Evolutionary conservation across 2,113 vertebrate species (phyloP), one percentile per base, ranked within the genome.

Genomic region (Buteo buteo): DNA sequence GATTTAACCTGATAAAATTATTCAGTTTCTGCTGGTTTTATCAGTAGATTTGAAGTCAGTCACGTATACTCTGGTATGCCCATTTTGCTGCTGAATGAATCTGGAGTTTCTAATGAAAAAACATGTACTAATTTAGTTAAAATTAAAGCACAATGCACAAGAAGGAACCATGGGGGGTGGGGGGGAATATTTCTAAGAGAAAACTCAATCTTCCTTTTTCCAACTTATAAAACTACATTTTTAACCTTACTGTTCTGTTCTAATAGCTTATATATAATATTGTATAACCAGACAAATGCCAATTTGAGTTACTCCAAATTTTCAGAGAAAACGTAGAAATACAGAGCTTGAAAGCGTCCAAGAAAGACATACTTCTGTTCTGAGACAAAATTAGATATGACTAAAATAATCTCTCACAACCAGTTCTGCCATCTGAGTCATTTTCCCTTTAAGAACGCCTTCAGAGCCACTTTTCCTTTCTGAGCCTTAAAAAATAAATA

Each of bases 331-430:
- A 83, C 25, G 72, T 10, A 81, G 65, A 82, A 89, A 89, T 44
- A 74, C 4, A 64, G 55, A 32, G 4, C 24, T 81, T 86, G n/a
- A 73, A 86, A 21, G 13, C 55, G 84, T 84, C 7, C 1, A 89
- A 62, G 67, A 88, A 54, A 78, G 38, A 36, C 26, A 82, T 26
- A 66, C 18, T 81, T 73, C 59, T 86, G n/a, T 70, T 94, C 80
- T 15, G 6, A 92, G 47, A 86, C 47, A 92, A 49, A 96, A 94
- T 92, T 92, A 93, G 80, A 81, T 67, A 62, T 38, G 15, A 70
- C 80, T 66, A 74, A 92, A 88, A 88, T 88, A 92, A 62, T 66
- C 7, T 91, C 7, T 67, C 59, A 54, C n/a, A 70, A 88, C 81
- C 28, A 81, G 25, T 73, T 83, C 47, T 83, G 21, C 26, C 67